These are phyloP conservation scores for Paracanthobrama guichenoti DNA, from an alignment of 2,113 vertebrate species.

Conservation along the genomic window DNA sequence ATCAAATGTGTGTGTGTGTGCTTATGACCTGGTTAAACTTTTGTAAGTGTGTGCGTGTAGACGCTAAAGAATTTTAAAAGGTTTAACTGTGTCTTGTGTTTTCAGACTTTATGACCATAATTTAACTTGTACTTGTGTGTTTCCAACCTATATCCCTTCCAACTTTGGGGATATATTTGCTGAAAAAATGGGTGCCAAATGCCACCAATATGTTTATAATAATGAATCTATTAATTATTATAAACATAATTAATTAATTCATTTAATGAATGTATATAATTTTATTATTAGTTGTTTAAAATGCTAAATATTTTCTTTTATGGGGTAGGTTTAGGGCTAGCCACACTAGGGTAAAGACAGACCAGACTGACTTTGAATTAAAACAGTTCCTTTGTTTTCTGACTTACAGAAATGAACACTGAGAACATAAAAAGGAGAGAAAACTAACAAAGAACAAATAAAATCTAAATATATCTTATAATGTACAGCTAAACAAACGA, in stretches of 20 bases:
- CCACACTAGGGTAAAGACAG: slow-evolving; percentile 6
- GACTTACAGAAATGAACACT: slow-evolving; percentile 44
- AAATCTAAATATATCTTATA: slow-evolving; percentile 42
- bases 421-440: background rate
- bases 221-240: no score
- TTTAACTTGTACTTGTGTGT: slow-evolving; percentile 29
- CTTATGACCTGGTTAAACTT: slow-evolving; percentile 40
- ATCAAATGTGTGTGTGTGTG: slow-evolving; percentile 26
- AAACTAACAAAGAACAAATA: slow-evolving; percentile 37
- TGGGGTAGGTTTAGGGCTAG: slow-evolving; percentile 3
- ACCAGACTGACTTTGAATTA: slow-evolving; percentile 41
- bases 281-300: background rate
- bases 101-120: background rate
- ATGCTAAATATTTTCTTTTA: background rate
- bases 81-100: background rate
- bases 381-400: slow-evolving; percentile 35
- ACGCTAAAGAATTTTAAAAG: background rate
- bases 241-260: no score
- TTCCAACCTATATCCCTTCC: slow-evolving; percentile 1
- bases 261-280: no score
- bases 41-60: slow-evolving; percentile 29
- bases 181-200: background rate
- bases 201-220: no score
- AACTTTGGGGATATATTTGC: slow-evolving; percentile 3
- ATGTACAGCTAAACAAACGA: background rate